These are phyloP conservation scores for Drosophila prolongata DNA, from an alignment of 2,888 invertebrate species.

Conservation along the genomic window DNA sequence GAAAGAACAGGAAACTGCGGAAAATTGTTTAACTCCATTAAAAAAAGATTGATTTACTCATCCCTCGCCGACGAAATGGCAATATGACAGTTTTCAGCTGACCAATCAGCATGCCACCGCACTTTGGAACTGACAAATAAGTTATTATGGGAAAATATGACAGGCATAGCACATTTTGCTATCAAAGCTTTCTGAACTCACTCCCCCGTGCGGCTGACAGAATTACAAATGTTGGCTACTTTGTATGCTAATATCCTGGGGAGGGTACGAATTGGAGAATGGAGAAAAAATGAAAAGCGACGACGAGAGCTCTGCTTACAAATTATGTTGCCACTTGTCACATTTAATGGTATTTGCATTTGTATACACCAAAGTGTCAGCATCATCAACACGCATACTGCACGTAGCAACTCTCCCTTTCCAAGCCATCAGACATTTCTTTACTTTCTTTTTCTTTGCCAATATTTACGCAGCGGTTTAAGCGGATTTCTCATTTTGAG, in stretches of 20 bases:
- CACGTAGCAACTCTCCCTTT: constrained; percentile 6
- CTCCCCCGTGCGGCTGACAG: constrained; percentile 1
- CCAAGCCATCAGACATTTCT: constrained; percentile 10
- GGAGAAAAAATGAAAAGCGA: constrained; percentile 25
- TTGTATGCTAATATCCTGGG: constrained; percentile 78
- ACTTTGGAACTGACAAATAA: constrained; percentile 60
- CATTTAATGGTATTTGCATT: constrained; percentile 82
- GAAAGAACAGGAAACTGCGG: no score
- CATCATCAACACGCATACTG: constrained; percentile 63
- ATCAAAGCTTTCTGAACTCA: constrained; percentile 14
- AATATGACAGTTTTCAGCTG: constrained; percentile 32
- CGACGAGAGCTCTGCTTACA: constrained; percentile 60
- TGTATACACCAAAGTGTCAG: constrained; percentile 76
- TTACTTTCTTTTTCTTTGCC: constrained; percentile 64
- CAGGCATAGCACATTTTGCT: constrained; percentile 70
- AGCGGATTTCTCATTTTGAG: constrained; percentile 79
- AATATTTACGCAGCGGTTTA: constrained; percentile 79
- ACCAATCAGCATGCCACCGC: constrained; percentile 31
- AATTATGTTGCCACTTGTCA: constrained; percentile 82
- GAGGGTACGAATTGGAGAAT: constrained; percentile 16
- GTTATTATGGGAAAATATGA: constrained; percentile 82
- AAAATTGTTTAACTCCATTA: no score
- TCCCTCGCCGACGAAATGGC: constrained; percentile 9
- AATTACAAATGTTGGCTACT: constrained; percentile 63
- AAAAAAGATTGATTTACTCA: neutral